Base-by-base conservation (phyloP, 2,113 vertebrate species). In the Actenoides lindsayi region DNA sequence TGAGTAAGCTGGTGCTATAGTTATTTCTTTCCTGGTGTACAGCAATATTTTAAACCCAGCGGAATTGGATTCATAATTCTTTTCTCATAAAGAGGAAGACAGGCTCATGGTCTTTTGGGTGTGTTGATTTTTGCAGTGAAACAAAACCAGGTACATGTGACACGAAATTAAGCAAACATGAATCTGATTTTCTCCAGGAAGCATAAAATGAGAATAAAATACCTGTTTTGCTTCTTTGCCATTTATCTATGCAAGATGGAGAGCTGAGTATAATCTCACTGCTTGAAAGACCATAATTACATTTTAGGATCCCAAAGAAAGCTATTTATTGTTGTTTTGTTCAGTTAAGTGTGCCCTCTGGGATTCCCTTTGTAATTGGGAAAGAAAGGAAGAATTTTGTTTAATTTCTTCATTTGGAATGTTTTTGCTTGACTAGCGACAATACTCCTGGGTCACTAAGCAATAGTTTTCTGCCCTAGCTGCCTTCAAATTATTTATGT, bases 391-490 rank as follows among this genome's bases (percentile, higher is more conserved):
- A 67, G 39, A 70, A 80, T 90, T 90, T 77, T 75, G 23, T 87
- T 93, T 59, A 6, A 67, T 90, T 86, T 95, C 71, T 95, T 93
- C n/a, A 44, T 92, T 59, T 93, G 62, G 89, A 87, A 91, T 60
- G 10, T 25, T 53, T 90, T 92, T 96, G 60, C 85, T 86, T 83
- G 88, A 85, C 39, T 93, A 93, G 44, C 56, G 89, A 44, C 73
- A 68, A 64, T 42, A 17, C 5, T 90, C 16, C 7, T 75, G 68
- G 68, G 85, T 96, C 79, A 78, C 83, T 92, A 83, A 90, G 79
- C 68, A 95, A 87, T 86, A 74, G 14, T 83, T 14, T 94, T 96
- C 85, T 92, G 46, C 68, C 64, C 46, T 90, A 75, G 67, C 86
- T 96, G 48, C 42, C 56, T 93, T 88, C 39, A 39, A 63, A 25